Conservation (phyloP, 2,113 vertebrate genomes). For the Ardeotis arabs region DNA sequence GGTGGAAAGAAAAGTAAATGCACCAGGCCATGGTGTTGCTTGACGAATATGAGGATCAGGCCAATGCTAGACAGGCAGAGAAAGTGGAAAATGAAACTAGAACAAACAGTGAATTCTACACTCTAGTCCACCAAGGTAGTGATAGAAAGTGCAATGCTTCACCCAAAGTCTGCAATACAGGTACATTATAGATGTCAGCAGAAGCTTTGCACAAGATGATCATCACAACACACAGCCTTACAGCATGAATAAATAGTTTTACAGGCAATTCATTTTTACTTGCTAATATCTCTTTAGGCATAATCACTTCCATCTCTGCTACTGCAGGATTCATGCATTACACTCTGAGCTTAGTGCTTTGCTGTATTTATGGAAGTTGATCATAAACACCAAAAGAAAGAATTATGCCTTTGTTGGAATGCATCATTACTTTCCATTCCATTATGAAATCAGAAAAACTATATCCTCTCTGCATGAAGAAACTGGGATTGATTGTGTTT, state of each 20-base stretch:
- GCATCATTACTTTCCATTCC: slow-evolving; percentile 68
- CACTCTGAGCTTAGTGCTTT: not conserved
- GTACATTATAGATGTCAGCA: not conserved
- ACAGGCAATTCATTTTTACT: slow-evolving; percentile 33
- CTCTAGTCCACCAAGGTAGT: not conserved
- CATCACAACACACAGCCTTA: not conserved
- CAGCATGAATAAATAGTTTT: slow-evolving; percentile 17
- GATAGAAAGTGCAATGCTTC: not conserved
- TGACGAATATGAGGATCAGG: not conserved
- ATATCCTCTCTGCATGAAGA: slow-evolving; percentile 44
- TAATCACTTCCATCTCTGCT: slow-evolving; percentile 9
- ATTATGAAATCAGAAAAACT: slow-evolving; percentile 52
- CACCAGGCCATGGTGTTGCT: not conserved
- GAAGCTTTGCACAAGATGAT: not conserved
- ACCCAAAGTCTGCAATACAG: not conserved
- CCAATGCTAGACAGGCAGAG: not conserved
- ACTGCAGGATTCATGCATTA: slow-evolving; percentile 14
- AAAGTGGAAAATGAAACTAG: not conserved
- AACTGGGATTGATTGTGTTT: slow-evolving; percentile 45
- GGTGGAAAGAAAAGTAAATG: not conserved
- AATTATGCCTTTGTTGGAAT: slow-evolving; percentile 58
- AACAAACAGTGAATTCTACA: not conserved
- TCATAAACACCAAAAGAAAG: slow-evolving; percentile 55
- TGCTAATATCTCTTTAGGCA: not conserved
- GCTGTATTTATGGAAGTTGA: slow-evolving; percentile 43